phyloP scores from a whole-genome alignment of 1,140 invertebrate species.

The Drosophila bipectinata region DNA sequence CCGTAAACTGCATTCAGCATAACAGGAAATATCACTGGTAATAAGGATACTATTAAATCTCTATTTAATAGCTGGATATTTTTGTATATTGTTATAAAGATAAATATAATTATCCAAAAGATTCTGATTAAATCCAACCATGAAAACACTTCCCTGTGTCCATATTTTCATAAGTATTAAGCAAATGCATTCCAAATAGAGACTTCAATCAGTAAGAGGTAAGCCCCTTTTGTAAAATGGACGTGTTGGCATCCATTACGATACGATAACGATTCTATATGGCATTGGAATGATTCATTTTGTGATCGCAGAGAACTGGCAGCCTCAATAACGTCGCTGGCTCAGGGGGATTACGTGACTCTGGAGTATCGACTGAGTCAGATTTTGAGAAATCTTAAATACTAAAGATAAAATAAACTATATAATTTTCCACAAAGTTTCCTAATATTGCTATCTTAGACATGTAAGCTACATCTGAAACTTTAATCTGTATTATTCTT shows the following conservation, averaged over 20 bases:
- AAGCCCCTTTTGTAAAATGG: constrained; percentile 13
- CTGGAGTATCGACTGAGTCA: constrained; percentile 14
- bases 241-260: constrained; percentile 49
- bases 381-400: constrained; percentile 8
- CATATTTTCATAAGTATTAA: neutral
- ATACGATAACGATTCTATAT: constrained; percentile 16
- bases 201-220: neutral
- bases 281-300: constrained; percentile 43
- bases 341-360: constrained; percentile 51
- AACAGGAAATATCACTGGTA: too few relatives aligned
- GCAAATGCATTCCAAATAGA: neutral
- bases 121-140: neutral
- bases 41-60: too few relatives aligned
- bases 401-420: neutral
- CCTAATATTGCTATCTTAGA: neutral
- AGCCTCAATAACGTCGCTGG: constrained; percentile 66
- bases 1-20: neutral
- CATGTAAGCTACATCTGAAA: too few relatives aligned
- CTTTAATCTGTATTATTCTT: too few relatives aligned
- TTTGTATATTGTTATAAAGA: neutral
- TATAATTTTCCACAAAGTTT: neutral
- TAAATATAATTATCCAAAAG: neutral
- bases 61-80: neutral
- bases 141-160: neutral
- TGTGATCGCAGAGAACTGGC: constrained; percentile 2